Percentiles rank a stretch among this genome's conserved stretches.
These are phyloP conservation scores for Pristionchus arcanus DNA, from an alignment of 2,888 invertebrate genomes.

Conservation along the genomic window DNA sequence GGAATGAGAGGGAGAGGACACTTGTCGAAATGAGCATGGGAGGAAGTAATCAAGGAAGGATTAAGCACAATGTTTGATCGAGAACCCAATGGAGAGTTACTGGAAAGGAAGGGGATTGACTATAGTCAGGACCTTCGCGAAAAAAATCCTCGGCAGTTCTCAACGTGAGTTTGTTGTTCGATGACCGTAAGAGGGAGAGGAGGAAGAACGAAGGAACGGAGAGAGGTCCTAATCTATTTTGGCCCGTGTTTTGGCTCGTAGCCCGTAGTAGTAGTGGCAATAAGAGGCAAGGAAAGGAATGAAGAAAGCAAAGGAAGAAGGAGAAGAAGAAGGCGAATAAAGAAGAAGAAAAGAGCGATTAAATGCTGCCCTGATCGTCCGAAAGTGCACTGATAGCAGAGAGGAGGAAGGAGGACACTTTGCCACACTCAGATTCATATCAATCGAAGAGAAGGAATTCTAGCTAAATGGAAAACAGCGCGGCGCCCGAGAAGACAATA, in stretches of 20 bases:
- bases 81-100: slow-evolving; percentile 1
- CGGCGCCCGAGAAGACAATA: slow-evolving; percentile 16
- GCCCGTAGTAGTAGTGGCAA: neutral
- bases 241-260: slow-evolving; percentile 32
- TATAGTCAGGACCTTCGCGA: neutral
- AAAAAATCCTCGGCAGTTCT: neutral
- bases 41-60: slow-evolving; percentile 48
- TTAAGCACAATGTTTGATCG: slow-evolving; percentile 32
- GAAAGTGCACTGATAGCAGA: slow-evolving; percentile 27
- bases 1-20: neutral
- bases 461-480: slow-evolving; percentile 23
- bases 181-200: neutral
- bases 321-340: neutral
- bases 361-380: neutral
- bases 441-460: slow-evolving; percentile 22
- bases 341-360: neutral
- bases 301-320: neutral
- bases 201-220: neutral
- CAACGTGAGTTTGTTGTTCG: slow-evolving; percentile 26
- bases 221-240: slow-evolving; percentile 49
- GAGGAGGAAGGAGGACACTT: slow-evolving; percentile 6
- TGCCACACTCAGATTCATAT: neutral
- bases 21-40: slow-evolving; percentile 31
- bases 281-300: neutral
- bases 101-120: neutral